Conservation (phyloP, 2,113 vertebrate species). For the Heliornis fulica region DNA sequence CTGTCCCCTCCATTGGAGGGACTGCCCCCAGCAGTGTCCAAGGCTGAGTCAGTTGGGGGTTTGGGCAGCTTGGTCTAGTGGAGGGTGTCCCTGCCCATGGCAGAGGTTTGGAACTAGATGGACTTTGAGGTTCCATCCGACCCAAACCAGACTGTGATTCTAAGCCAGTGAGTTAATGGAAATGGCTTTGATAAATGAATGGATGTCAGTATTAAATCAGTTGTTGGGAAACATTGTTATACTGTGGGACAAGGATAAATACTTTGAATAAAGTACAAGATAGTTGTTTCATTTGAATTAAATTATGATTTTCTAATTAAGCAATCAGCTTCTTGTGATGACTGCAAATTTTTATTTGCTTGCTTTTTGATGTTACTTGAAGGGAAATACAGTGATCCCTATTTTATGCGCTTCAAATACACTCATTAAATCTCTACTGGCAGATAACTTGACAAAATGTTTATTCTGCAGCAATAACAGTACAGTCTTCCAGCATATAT, state of each 20-base stretch:
- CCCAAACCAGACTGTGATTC: no score
- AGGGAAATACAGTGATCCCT: neutral
- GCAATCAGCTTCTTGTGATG: neutral
- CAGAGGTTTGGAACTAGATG: no score
- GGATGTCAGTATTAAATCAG: slow-evolving; percentile 20
- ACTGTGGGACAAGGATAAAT: neutral
- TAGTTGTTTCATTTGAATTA: neutral
- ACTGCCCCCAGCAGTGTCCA: no score
- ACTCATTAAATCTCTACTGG: neutral
- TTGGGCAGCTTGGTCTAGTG: no score
- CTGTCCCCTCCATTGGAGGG: no score
- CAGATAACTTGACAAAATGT: neutral
- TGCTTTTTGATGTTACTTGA: neutral
- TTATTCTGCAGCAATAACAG: neutral
- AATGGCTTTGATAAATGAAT: slow-evolving; percentile 50
- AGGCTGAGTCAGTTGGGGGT: no score
- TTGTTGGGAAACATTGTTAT: slow-evolving; percentile 32
- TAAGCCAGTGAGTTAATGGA: neutral
- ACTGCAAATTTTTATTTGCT: neutral
- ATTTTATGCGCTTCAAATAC: neutral
- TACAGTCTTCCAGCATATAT: neutral
- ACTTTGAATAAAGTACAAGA: slow-evolving; percentile 46
- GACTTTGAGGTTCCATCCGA: no score
- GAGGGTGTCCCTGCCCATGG: no score
- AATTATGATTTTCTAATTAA: neutral